Base-by-base conservation (phyloP, 2,797 vertebrate species). In the Lutra lutra region DNA sequence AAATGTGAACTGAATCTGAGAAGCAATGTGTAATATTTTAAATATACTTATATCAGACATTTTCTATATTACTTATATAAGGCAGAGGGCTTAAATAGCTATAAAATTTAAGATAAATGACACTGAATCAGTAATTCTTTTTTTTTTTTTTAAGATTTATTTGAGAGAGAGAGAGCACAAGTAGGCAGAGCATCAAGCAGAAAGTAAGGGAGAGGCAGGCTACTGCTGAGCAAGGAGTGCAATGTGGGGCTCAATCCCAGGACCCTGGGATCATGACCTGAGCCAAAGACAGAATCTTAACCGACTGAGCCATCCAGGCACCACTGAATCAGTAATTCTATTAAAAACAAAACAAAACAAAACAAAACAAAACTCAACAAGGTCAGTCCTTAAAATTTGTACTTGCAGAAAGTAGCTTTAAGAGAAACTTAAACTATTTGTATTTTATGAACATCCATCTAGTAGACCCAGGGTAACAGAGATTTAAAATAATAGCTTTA, bases 1-100 rank as follows among this genome's bases (percentile, higher is more conserved):
- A 58, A 51, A 80, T 29, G n/a, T 70, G 23, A 72, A 60, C 20
- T 62, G 32, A 86, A 96, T 29, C 9, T 66, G 92, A 93, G 66
- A 97, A 96, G 94, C 64, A 70, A 0, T 66, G 25, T 77, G 35
- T 5, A 60, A 86, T 48, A 87, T 40, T 93, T 95, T 96, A 43
- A 96, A 91, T 87, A 90, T 35, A 82, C 10, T 11, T 70, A 35
- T 3, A 2, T 92, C 88, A 88, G 62, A 85, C 23, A 73, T 86
- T 8, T 54, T 95, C 85, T 91, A 29, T 1, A 60, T 91, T 84
- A 89, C 87, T 86, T 95, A 46, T 4, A 96, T 68, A 68, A 46
- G 5, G 38, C 62, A 5, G 21, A 46, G 56, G 94, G 25, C 17
- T 23, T 86, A 88, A 73, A 94, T 93, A 38, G 14, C 11, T 25